Evolutionary conservation across 2,888 invertebrate genomes (phyloP).

Genomic region (Eilema griseolum): DNA sequence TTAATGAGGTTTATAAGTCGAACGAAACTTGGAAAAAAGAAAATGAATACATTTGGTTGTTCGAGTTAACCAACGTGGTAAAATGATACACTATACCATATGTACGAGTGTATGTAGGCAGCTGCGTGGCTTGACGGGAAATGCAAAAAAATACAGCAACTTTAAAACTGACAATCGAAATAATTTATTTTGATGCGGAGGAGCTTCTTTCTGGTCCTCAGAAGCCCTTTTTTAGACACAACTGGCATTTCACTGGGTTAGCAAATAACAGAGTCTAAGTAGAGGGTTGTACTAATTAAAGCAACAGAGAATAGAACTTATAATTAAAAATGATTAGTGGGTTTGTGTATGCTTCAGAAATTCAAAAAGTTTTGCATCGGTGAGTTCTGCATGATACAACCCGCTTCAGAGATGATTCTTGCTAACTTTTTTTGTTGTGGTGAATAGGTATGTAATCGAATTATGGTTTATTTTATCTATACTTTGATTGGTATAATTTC

Average conservation of each 20-base stretch:
- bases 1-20: not conserved
- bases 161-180: not conserved
- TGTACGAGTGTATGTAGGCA: not conserved
- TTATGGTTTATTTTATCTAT: too few species aligned
- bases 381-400: too few species aligned
- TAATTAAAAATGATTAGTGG: too few species aligned
- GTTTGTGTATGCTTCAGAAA: too few species aligned
- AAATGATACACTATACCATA: not conserved
- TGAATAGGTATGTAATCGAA: too few species aligned
- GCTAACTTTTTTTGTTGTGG: too few species aligned
- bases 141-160: not conserved
- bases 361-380: too few species aligned
- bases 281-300: not conserved
- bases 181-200: not conserved
- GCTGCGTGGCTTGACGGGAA: not conserved
- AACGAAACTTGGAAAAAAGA: not conserved
- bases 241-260: not conserved
- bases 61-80: not conserved
- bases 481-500: too few species aligned
- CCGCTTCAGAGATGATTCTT: too few species aligned
- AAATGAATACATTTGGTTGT: not conserved
- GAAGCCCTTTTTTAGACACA: not conserved
- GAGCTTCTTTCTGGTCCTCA: not conserved
- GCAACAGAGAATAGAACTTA: too few species aligned
- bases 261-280: not conserved